These are phyloP conservation scores for Margarornis squamiger DNA, from an alignment of 2,797 vertebrate genomes.

Conservation along the genomic window DNA sequence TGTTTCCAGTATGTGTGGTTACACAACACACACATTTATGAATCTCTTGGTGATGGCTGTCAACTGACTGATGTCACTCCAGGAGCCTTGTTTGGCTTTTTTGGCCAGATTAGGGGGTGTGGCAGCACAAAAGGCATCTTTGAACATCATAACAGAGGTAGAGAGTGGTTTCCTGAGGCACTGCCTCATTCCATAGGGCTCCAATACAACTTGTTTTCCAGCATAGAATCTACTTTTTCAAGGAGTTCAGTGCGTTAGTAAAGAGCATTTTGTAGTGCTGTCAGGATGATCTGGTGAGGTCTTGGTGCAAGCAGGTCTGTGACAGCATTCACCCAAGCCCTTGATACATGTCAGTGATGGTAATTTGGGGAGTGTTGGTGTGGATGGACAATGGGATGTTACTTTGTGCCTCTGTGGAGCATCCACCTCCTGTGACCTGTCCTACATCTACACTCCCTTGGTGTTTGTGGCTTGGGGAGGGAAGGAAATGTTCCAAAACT, in stretches of 20 bases:
- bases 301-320: neutral
- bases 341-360: neutral
- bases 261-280: neutral
- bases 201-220: neutral
- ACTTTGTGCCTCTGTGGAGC: neutral
- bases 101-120: neutral
- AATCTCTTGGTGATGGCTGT: neutral
- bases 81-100: neutral
- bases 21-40: no score
- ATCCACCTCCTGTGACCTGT: neutral
- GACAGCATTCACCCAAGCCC: neutral
- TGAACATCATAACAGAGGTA: neutral
- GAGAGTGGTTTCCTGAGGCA: neutral
- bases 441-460: neutral
- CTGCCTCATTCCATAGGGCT: neutral
- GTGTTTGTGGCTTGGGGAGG: neutral
- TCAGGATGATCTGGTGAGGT: neutral
- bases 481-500: neutral
- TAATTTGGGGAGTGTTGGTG: neutral
- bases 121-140: neutral
- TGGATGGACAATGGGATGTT: neutral
- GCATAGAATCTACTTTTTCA: neutral
- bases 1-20: neutral
- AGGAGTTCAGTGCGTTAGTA: neutral
- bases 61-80: neutral